Conservation (phyloP, 2,888 invertebrate species). For the Branchinecta sandiegonensis region DNA sequence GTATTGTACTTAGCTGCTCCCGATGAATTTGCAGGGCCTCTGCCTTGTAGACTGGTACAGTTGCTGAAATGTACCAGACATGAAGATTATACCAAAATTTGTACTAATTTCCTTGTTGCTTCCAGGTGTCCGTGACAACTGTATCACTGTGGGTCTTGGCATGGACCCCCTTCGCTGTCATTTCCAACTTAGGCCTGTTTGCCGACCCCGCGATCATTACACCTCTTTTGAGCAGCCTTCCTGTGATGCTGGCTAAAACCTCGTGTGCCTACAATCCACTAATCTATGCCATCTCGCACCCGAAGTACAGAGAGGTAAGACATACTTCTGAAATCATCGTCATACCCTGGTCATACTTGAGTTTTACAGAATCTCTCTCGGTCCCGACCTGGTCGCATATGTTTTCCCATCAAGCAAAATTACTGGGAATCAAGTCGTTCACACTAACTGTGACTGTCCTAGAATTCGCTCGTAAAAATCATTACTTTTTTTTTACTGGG, state of each 20-base stretch:
- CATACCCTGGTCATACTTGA: no score
- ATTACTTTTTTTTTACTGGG: no score
- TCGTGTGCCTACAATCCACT: conserved; percentile 80
- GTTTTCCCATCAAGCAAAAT: no score
- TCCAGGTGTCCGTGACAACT: conserved; percentile 67
- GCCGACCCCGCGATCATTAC: conserved; percentile 50
- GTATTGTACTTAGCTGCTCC: no score
- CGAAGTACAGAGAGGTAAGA: conserved; percentile 10
- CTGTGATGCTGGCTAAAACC: conserved; percentile 78
- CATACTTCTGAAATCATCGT: background rate
- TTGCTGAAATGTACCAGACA: no score
- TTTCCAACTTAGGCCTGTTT: conserved; percentile 66
- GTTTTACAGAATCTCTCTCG: no score
- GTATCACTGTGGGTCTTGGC: conserved; percentile 81
- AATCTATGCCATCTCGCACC: conserved; percentile 43
- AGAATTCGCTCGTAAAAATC: no score
- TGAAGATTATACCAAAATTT: background rate
- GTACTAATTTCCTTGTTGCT: background rate
- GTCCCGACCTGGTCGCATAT: no score
- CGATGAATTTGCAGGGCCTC: no score
- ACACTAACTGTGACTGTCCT: no score
- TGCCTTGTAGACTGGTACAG: no score
- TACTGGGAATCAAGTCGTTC: no score
- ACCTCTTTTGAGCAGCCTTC: conserved; percentile 74
- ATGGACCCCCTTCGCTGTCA: conserved; percentile 76